phyloP scores from a whole-genome alignment of 35 echinoderm and acorn worm genomes.

The Diadema setosum region DNA sequence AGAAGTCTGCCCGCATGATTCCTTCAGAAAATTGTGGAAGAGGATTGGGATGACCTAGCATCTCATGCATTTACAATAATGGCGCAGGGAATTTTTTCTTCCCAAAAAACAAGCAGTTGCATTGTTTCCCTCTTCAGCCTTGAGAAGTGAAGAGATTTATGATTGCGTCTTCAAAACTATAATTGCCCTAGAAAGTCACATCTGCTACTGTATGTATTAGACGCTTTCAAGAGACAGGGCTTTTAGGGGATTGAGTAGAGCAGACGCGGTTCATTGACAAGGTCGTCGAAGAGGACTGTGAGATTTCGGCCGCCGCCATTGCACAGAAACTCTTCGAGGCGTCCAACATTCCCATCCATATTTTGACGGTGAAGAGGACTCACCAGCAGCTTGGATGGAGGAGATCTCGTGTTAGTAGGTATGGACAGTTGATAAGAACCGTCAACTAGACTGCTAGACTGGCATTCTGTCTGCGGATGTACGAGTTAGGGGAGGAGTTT shows the following conservation, averaged over 20 bases:
- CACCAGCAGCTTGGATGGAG: not conserved
- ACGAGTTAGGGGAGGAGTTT: constrained; percentile 4
- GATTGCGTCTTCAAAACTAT: not conserved
- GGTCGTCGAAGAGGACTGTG: too few relatives aligned
- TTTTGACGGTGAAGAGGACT: not conserved
- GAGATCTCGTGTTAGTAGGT: not conserved
- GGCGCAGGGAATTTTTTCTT: not conserved
- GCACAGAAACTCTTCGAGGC: too few relatives aligned
- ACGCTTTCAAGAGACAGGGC: too few relatives aligned
- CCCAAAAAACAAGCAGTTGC: not conserved
- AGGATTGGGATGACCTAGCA: not conserved
- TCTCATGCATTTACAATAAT: not conserved
- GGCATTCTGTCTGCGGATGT: not conserved
- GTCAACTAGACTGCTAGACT: not conserved
- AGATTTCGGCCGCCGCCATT: too few relatives aligned
- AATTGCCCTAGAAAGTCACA: not conserved
- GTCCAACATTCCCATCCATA: too few relatives aligned
- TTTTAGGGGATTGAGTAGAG: too few relatives aligned
- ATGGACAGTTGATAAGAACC: not conserved
- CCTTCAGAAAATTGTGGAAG: not conserved
- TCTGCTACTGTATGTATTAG: too few relatives aligned
- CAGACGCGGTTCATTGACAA: too few relatives aligned
- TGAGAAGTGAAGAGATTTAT: not conserved
- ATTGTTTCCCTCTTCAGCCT: not conserved
- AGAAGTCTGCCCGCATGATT: not conserved